Conservation (phyloP, 2,113 vertebrate species). For the Pelodiscus sinensis region DNA sequence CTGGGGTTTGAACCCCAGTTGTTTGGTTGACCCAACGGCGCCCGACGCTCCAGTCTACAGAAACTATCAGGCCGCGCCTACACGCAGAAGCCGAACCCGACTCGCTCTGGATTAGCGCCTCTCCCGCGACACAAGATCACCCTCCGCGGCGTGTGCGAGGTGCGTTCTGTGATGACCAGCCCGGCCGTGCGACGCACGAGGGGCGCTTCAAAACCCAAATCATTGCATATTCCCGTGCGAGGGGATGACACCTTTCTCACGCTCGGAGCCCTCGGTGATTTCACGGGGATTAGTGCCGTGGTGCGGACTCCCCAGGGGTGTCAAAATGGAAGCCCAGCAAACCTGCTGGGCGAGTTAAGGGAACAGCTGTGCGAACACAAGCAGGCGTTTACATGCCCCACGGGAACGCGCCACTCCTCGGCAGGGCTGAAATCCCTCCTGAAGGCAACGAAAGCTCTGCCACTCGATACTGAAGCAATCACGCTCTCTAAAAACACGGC, state of each 20-base stretch:
- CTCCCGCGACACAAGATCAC: not conserved
- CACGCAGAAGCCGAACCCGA: not conserved
- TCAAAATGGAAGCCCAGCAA: constrained; percentile 15
- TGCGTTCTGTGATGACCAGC: not conserved
- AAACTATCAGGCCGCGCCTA: not conserved
- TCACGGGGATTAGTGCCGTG: constrained; percentile 32
- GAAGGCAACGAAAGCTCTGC: not conserved
- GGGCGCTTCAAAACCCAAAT: not conserved
- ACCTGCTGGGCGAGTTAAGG: constrained; percentile 42
- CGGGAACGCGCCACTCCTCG: not conserved
- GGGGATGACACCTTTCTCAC: not conserved
- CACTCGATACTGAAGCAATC: not conserved
- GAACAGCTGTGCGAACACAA: constrained; percentile 17
- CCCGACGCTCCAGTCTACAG: not conserved
- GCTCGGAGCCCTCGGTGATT: constrained; percentile 30
- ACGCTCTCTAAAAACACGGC: not conserved
- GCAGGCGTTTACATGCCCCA: not conserved
- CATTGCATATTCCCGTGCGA: not conserved
- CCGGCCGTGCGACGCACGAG: accelerated
- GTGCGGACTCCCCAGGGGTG: not conserved
- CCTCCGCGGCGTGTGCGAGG: too few relatives aligned
- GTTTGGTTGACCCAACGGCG: not conserved
- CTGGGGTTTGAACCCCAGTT: not conserved
- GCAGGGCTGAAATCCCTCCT: not conserved
- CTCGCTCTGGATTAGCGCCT: not conserved